These are phyloP conservation scores for Lamellibrachia luymesi DNA, from an alignment of 1,140 invertebrate genomes.

Conservation along the genomic window DNA sequence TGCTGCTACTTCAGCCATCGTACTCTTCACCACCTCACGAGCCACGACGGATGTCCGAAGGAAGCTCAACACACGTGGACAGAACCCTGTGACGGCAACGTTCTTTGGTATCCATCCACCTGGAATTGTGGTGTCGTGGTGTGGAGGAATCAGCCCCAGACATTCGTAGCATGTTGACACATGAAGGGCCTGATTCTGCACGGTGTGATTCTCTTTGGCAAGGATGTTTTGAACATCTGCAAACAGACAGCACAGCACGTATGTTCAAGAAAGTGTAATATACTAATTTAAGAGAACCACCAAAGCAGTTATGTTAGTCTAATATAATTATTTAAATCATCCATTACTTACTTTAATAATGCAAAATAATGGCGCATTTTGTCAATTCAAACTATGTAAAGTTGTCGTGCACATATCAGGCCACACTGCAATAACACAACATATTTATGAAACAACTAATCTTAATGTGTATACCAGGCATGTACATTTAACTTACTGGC, in stretches of 20 bases:
- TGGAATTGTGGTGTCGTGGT: neutral
- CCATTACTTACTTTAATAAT: neutral
- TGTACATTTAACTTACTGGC: neutral
- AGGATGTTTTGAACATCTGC: neutral
- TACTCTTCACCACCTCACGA: neutral
- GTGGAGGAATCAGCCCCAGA: slow-evolving; percentile 2
- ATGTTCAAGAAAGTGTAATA: neutral
- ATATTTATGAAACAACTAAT: too few species aligned
- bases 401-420: too few species aligned
- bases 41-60: neutral
- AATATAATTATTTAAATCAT: neutral
- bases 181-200: neutral
- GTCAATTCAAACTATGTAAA: too few species aligned
- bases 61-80: neutral
- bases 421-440: too few species aligned
- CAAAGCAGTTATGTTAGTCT: neutral
- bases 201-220: neutral
- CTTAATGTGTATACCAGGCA: too few species aligned
- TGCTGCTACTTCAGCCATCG: neutral
- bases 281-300: neutral
- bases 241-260: neutral
- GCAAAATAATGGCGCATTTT: too few species aligned
- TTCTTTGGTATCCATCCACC: slow-evolving; percentile 1
- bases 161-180: neutral
- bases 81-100: neutral